phyloP scores from a whole-genome alignment of 2,888 invertebrate genomes.

The Ferrisia virgata region DNA sequence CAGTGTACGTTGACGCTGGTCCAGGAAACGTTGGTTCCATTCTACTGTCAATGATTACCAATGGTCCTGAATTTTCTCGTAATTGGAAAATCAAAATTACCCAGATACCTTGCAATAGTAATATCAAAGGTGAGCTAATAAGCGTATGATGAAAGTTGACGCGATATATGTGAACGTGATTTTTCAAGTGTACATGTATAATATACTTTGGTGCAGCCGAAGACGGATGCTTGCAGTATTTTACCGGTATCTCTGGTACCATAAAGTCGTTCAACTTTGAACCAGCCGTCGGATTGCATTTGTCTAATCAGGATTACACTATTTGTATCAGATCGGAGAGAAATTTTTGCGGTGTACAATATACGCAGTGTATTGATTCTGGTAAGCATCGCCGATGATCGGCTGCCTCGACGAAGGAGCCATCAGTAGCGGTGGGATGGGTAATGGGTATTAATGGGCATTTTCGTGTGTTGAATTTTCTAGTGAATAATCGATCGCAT shows the following conservation, averaged over 20 bases:
- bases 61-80: slow-evolving; percentile 68
- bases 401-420: too few species aligned
- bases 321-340: slow-evolving; percentile 79
- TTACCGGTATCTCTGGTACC: slow-evolving; percentile 75
- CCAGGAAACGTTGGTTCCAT: slow-evolving; percentile 72
- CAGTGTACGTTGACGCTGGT: slow-evolving; percentile 84
- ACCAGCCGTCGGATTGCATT: slow-evolving; percentile 68
- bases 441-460: too few species aligned
- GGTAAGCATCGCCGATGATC: too few species aligned
- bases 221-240: slow-evolving; percentile 75
- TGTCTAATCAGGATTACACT: slow-evolving; percentile 86
- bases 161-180: too few species aligned
- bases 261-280: slow-evolving; percentile 83
- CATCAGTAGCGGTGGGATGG: too few species aligned
- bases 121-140: slow-evolving; percentile 62
- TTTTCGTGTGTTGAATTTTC: too few species aligned
- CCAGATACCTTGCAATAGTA: slow-evolving; percentile 74
- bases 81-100: slow-evolving; percentile 77
- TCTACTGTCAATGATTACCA: slow-evolving; percentile 76
- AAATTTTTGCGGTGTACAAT: slow-evolving; percentile 84
- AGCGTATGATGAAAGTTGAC: background rate
- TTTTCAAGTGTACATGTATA: too few species aligned
- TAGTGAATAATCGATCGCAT: slow-evolving; percentile 68
- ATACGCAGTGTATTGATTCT: slow-evolving; percentile 69
- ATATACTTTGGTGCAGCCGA: too few species aligned